Percentiles rank a stretch among this genome's conserved stretches.
Evolutionary conservation across 2,797 vertebrate species (phyloP).

Genomic region (Lepus oiostolus): DNA sequence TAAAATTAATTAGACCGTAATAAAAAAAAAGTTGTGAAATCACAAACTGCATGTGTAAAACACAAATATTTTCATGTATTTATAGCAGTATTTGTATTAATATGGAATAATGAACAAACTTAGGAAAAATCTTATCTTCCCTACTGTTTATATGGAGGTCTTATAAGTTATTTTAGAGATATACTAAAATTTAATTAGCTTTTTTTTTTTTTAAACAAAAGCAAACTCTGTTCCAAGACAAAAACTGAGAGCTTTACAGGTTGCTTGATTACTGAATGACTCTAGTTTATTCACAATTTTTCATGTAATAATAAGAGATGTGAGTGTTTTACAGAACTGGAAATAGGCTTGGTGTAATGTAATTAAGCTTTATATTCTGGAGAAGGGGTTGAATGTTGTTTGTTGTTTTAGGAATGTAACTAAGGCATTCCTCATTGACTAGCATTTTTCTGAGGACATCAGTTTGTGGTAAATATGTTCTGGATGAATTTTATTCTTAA

Average conservation of each 20-base stretch:
- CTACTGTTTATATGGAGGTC: background rate
- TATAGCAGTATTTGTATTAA: background rate
- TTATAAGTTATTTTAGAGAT: constrained; percentile 5
- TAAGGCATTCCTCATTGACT: background rate
- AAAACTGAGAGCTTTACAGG: background rate
- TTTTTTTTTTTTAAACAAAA: constrained; percentile 10
- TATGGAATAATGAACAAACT: background rate
- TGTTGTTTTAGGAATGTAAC: background rate
- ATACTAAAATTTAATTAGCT: constrained; percentile 13
- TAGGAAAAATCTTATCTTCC: background rate
- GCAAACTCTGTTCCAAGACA: background rate
- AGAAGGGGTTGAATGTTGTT: background rate
- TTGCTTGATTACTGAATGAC: constrained; percentile 13
- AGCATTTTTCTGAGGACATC: background rate
- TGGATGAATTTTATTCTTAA: constrained; percentile 15
- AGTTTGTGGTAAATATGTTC: background rate
- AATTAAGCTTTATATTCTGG: constrained; percentile 27
- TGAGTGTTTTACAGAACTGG: background rate
- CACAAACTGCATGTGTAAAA: background rate
- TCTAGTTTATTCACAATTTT: constrained; percentile 24
- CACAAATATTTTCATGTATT: background rate
- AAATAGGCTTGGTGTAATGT: background rate
- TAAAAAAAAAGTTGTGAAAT: background rate
- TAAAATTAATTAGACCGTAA: background rate
- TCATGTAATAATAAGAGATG: background rate